These are phyloP conservation scores for Odontamblyopus lacepedii DNA, from an alignment of 2,797 vertebrate species.

Conservation along the genomic window DNA sequence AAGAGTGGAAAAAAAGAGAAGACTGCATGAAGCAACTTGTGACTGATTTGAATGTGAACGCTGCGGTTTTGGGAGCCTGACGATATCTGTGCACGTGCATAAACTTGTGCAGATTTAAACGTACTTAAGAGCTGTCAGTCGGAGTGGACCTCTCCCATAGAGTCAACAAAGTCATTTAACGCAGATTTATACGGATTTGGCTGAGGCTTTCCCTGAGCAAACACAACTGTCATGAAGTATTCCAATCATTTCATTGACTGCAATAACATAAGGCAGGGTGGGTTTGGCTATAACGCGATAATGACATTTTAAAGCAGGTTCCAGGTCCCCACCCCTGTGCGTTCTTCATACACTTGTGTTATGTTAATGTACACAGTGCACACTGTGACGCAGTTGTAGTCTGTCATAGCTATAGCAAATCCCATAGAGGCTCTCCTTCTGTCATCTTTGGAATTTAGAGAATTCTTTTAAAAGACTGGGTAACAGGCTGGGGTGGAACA, in stretches of 20 bases:
- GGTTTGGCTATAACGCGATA: background rate
- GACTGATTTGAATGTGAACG: conserved; percentile 19
- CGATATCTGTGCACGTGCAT: conserved; percentile 18
- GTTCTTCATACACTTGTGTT: background rate
- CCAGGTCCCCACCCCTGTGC: background rate
- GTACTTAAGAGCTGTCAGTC: background rate
- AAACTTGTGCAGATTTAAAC: conserved; percentile 12
- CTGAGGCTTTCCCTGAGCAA: conserved; percentile 8
- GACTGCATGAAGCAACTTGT: conserved; percentile 39
- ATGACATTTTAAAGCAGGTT: background rate
- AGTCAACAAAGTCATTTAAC: conserved; percentile 9
- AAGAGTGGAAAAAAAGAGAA: background rate
- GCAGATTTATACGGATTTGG: background rate
- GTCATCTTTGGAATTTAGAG: too few relatives aligned
- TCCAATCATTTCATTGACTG: conserved; percentile 1
- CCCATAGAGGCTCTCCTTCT: too few relatives aligned
- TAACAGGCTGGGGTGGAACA: too few relatives aligned
- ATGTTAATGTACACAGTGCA: background rate
- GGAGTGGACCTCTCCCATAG: background rate
- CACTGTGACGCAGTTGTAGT: too few relatives aligned
- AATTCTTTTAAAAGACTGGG: too few relatives aligned
- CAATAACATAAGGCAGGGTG: background rate
- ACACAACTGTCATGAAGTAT: conserved; percentile 5
- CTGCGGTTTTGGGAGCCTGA: conserved; percentile 8
- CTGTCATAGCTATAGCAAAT: too few relatives aligned